Evolutionary conservation across 2,888 invertebrate species (phyloP), one percentile per base, ranked within the genome.

Genomic region (Graphium colonna): DNA sequence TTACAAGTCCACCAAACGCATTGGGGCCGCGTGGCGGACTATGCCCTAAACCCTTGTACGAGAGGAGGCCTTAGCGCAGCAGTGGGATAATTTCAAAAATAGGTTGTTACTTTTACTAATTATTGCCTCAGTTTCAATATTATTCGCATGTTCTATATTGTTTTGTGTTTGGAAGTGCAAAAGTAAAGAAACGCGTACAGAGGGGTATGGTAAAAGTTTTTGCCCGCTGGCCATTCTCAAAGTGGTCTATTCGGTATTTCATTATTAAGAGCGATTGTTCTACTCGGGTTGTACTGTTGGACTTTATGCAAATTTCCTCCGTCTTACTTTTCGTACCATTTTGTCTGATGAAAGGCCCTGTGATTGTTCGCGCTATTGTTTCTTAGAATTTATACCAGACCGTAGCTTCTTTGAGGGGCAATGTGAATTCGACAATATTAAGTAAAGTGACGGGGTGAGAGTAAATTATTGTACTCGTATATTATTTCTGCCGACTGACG

Each of bases 241-340:
- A 61, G 39, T 56, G 62, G 64, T 65, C 66, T 68, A n/a, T n/a
- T n/a, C n/a, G 63, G 66, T 67, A 69, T 71, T 70, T 72, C 66
- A 68, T 72, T 73, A 76, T 77, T 74, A 73, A 73, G 68, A 75
- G 65, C 71, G 70, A 71, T 73, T 68, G 69, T 64, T 63, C 60
- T 62, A 57, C 55, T 62, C 63, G 64, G 61, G 64, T 56, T 60
- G 63, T 62, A 52, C 64, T 64, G 68, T 71, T 66, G 68, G 69
- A 73, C 76, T 75, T 77, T 74, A 71, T 74, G 73, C 65, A 70
- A 73, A 74, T 73, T n/a, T 64, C 57, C 65, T 60, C 49, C 51
- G 41, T 61, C 47, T 50, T 41, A 58, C 61, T 61, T 59, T 69
- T 56, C 60, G 56, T 64, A 62, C 63, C 62, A 57, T 63, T 56